Percentiles rank a stretch among this genome's conserved stretches.
Evolutionary conservation across 2,797 vertebrate genomes (phyloP).

Genomic region (Champsocephalus esox): DNA sequence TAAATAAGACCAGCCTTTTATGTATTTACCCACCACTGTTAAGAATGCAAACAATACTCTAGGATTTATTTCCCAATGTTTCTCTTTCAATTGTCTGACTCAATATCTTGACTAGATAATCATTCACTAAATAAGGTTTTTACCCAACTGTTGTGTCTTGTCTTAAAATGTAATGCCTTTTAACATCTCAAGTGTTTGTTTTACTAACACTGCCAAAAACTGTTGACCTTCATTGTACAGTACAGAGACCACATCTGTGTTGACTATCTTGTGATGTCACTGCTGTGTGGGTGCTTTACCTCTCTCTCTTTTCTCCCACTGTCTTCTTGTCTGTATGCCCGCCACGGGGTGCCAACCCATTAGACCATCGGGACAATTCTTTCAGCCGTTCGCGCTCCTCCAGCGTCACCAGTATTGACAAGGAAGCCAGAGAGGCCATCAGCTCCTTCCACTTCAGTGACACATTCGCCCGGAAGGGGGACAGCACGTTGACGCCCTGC

Average conservation of each 20-base stretch:
- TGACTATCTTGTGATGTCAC: slow-evolving; percentile 2
- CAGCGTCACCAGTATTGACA: slow-evolving; percentile 99
- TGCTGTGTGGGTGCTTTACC: slow-evolving; percentile 77
- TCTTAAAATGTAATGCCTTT: not conserved
- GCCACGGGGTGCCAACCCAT: slow-evolving; percentile 84
- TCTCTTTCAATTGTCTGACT: not conserved
- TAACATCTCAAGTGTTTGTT: not conserved
- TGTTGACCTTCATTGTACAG: not conserved
- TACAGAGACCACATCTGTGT: slow-evolving; percentile 16
- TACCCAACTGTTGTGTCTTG: slow-evolving; percentile 1
- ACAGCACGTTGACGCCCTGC: slow-evolving; percentile 88
- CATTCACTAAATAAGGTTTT: not conserved
- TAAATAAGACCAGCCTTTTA: not conserved
- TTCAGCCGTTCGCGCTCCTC: slow-evolving; percentile 99
- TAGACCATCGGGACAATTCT: slow-evolving; percentile 98
- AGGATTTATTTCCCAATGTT: slow-evolving; percentile 7
- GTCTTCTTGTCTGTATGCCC: slow-evolving; percentile 89
- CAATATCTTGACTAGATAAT: not conserved
- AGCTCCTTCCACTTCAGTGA: slow-evolving; percentile 95
- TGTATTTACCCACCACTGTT: not conserved
- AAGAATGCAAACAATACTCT: not conserved
- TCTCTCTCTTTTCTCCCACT: slow-evolving; percentile 79
- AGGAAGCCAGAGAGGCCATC: slow-evolving; percentile 94
- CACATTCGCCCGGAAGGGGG: slow-evolving; percentile 92
- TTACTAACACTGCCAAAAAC: not conserved